Base-by-base conservation (phyloP, 2,797 vertebrate species). In the Peromyscus attwateri region DNA sequence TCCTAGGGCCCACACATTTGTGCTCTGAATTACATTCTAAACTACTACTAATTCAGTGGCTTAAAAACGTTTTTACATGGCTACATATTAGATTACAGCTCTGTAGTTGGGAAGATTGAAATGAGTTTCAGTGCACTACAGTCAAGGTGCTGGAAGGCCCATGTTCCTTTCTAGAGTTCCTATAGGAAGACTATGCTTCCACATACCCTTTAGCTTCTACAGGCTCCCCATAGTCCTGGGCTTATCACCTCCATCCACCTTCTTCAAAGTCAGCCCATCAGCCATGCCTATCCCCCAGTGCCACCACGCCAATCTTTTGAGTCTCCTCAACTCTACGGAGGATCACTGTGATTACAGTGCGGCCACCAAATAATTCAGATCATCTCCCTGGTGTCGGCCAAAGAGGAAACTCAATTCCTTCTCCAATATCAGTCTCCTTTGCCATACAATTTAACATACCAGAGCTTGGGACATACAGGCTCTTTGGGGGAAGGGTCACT, bases 91-190 rank as follows among this genome's bases (percentile, higher is more conserved):
- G 23, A 27, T 82, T 52, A 12, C 3, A 29, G 40, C 76, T 91
- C 10, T 64, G 29, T 34, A 52, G 13, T 37, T 82, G 17, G 37
- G 40, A 76, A 87, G n/a, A 62, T 25, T 19, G 73, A 85, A 76
- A 60, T 73, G 71, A 27, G n/a, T 77, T 37, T 96, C 27, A 29
- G 0, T 0, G 17, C 79, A 25, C 29, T 43, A 27, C 52, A 43
- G 68, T 66, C 57, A 60, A 76, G 66, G 29, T 60, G 43, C 40
- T 14, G 29, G 57, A 10, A n/a, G 73, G 12, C 14, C 12, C 43
- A 0, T 0, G 2, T 1, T 31, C 49, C 49, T 66, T 40, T 62
- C 73, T 43, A n/a, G 64, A 52, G 31, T 60, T 0, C 52, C 49
- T 31, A 14, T 1, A 19, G 46, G 37, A 84, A 46, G 57, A 49